Base-by-base conservation (phyloP, 2,888 invertebrate species). In the Apodemia hepburni region DNA sequence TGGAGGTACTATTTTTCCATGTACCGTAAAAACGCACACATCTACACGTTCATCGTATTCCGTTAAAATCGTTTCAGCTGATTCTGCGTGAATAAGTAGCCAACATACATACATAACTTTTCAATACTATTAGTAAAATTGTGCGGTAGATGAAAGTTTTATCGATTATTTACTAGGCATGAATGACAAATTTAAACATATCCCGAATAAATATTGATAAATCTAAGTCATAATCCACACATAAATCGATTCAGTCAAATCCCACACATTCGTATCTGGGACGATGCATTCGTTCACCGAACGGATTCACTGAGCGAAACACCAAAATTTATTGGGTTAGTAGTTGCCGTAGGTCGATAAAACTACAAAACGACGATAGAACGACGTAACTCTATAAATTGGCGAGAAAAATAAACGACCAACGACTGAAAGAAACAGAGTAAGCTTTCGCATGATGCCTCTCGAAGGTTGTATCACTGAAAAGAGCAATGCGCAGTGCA, bases 241-340 rank as follows among this genome's bases (percentile, higher is more conserved):
- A 82, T 83, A 81, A 83, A 84, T 83, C 81, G 75, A 71, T 75
- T 72, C 71, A 81, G 77, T 84, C 81, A 84, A 81, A 85, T 81
- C 84, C 80, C 79, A 77, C 74, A 81, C 80, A 81, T 84, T 82
- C 84, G 84, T 85, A 87, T 88, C 84, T 87, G 82, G 88, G 85
- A 82, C 90, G 88, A 85, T 91, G 91, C 90, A 91, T 90, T 89
- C 86, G 86, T 84, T 87, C 84, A 84, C 73, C 82, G 61, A 85
- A 82, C 82, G 86, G 87, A 88, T 87, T 85, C 89, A 87, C 82
- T 88, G 86, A 87, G 84, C 87, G 90, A 90, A 90, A 89, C 90
- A 88, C 90, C 88, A 77, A 90, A 91, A 91, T 91, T 91, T 91
- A 91, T 91, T 91, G 78, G 91, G 90, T 91, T 91, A 91, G 89